Evolutionary conservation across 2,888 invertebrate genomes (phyloP).

Genomic region (Stenodema calcarata): DNA sequence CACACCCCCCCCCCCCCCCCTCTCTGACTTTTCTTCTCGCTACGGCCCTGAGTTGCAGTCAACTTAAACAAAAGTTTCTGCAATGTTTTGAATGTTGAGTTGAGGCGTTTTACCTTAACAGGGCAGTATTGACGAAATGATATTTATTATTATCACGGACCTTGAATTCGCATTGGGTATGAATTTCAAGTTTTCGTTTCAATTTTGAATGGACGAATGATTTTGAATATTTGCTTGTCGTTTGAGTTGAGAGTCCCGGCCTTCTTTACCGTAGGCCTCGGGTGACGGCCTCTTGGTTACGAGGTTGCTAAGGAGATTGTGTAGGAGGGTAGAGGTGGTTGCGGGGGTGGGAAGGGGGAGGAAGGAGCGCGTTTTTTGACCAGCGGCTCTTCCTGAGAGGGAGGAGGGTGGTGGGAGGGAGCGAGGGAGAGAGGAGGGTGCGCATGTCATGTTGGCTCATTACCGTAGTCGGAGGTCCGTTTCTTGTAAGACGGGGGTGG

Average conservation of each 20-base stretch:
- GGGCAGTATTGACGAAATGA: too few relatives aligned
- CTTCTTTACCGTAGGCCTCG: too few relatives aligned
- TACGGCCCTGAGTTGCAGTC: too few relatives aligned
- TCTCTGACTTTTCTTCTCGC: too few relatives aligned
- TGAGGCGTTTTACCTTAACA: too few relatives aligned
- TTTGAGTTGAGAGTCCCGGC: background rate
- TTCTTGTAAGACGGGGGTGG: background rate
- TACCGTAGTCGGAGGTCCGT: slow-evolving; percentile 39
- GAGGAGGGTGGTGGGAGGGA: background rate
- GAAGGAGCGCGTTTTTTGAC: slow-evolving; percentile 55
- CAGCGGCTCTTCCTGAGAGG: slow-evolving; percentile 49
- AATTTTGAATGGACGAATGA: too few relatives aligned
- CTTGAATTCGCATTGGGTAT: too few relatives aligned
- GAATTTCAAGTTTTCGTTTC: too few relatives aligned
- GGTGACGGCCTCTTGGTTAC: background rate
- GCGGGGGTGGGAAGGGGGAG: background rate
- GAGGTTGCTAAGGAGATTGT: background rate
- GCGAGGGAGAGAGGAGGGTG: slow-evolving; percentile 42
- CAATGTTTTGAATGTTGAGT: too few relatives aligned
- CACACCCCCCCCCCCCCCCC: too few relatives aligned
- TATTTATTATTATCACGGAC: too few relatives aligned
- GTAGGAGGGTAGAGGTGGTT: background rate
- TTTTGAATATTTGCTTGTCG: background rate
- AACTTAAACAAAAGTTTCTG: too few relatives aligned
- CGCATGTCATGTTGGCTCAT: slow-evolving; percentile 53